These are phyloP conservation scores for Aepyceros melampus DNA, from an alignment of 2,113 vertebrate genomes.

Conservation along the genomic window DNA sequence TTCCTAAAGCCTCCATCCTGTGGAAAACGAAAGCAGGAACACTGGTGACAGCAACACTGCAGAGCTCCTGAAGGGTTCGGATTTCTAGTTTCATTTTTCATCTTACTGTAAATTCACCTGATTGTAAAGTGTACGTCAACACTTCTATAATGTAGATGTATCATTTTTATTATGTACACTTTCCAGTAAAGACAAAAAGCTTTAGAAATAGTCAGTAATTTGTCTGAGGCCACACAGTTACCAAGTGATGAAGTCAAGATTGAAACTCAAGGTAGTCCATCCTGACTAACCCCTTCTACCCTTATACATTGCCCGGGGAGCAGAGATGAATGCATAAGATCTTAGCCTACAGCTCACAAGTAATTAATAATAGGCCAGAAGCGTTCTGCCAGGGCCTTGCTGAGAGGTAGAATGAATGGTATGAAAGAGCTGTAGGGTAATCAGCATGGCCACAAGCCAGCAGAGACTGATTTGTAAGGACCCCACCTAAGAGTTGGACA, in stretches of 20 bases:
- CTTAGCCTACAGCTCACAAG: not conserved
- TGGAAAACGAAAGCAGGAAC: not conserved
- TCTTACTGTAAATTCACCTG: not conserved
- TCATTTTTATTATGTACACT: not conserved
- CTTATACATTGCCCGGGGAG: not conserved
- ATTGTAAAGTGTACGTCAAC: not conserved
- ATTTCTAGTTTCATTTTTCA: not conserved
- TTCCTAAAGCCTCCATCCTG: not conserved
- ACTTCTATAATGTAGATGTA: not conserved
- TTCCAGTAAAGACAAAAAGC: not conserved
- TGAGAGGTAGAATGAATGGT: not conserved
- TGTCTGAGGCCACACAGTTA: not conserved
- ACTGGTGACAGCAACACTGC: not conserved
- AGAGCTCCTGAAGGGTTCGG: not conserved
- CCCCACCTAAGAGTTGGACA: not conserved
- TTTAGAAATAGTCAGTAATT: not conserved
- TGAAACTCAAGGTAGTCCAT: not conserved
- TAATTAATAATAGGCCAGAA: not conserved
- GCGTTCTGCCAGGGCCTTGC: not conserved
- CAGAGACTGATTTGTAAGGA: not conserved
- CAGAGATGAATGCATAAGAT: not conserved
- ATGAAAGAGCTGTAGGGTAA: not conserved
- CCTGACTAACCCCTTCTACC: not conserved
- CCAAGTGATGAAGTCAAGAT: not conserved
- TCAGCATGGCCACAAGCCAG: not conserved